Conservation (phyloP, 2,888 invertebrate genomes). For the Drosophila gaucha region DNA sequence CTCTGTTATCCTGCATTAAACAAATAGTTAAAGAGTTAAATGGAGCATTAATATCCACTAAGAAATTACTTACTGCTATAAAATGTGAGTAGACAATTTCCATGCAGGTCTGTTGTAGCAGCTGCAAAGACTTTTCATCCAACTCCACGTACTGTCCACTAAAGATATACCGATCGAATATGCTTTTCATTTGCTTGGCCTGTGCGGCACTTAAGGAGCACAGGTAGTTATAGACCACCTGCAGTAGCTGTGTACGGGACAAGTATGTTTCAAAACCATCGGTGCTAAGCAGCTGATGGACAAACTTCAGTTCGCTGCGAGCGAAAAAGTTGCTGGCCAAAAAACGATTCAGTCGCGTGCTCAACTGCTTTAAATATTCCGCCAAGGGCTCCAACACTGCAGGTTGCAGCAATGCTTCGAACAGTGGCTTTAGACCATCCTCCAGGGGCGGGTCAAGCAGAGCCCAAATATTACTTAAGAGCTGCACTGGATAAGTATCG, state of each 20-base stretch:
- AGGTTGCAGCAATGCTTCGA: conserved; percentile 70
- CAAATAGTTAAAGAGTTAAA: not conserved
- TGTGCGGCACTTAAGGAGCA: conserved; percentile 87
- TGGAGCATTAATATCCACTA: not conserved
- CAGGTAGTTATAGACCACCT: conserved; percentile 87
- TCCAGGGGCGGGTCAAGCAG: conserved; percentile 68
- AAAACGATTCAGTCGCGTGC: conserved; percentile 65
- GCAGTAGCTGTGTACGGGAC: conserved; percentile 69
- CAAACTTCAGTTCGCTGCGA: conserved; percentile 87
- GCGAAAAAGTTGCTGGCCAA: conserved; percentile 85
- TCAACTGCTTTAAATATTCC: conserved; percentile 67
- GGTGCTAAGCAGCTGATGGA: conserved; percentile 80
- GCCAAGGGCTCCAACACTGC: conserved; percentile 74
- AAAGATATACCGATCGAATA: conserved; percentile 87
- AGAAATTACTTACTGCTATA: conserved; percentile 70
- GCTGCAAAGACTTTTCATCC: conserved; percentile 86
- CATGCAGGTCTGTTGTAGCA: conserved; percentile 86
- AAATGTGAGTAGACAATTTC: conserved; percentile 85
- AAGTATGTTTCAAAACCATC: conserved; percentile 76
- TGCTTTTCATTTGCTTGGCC: conserved; percentile 86
- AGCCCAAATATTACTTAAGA: conserved; percentile 80
- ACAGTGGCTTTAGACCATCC: conserved; percentile 57
- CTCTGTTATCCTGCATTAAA: conserved; percentile 73
- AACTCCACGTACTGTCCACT: conserved; percentile 86
- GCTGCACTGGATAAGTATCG: conserved; percentile 81